Conservation (phyloP, 2,888 invertebrate genomes). For the Brachylomia viminalis region DNA sequence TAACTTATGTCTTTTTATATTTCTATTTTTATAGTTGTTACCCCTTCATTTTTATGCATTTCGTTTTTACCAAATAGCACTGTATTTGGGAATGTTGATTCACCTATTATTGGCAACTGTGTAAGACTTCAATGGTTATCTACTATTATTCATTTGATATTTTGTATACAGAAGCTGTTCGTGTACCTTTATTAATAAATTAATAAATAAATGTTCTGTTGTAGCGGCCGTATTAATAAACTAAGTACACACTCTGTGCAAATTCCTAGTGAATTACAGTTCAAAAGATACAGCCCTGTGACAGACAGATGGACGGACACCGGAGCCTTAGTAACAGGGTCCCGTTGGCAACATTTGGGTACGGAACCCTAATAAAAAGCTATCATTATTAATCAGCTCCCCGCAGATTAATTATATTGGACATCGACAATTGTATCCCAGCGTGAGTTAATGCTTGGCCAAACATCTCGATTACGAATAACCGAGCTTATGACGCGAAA, state of each 20-base stretch:
- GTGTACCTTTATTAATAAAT: no score
- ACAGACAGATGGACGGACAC: background rate
- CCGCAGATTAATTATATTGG: conserved; percentile 53
- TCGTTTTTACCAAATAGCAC: no score
- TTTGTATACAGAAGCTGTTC: no score
- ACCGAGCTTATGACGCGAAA: conserved; percentile 9
- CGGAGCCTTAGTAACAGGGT: background rate
- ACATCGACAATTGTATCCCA: conserved; percentile 34
- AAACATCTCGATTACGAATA: conserved; percentile 40
- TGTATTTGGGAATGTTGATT: no score
- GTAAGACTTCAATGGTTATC: no score
- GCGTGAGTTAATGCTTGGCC: conserved; percentile 37
- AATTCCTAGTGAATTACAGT: background rate
- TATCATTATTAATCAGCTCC: conserved; percentile 34
- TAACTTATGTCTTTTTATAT: no score
- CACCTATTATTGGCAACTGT: no score
- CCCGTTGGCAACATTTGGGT: background rate
- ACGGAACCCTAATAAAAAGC: conserved; percentile 20
- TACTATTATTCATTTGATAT: no score
- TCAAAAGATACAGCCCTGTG: background rate
- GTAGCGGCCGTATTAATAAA: background rate
- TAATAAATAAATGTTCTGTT: no score
- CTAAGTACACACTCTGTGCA: background rate
- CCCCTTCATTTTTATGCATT: no score
- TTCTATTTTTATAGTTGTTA: no score